Conservation (phyloP, 2,113 vertebrate genomes). For the Capra hircus region DNA sequence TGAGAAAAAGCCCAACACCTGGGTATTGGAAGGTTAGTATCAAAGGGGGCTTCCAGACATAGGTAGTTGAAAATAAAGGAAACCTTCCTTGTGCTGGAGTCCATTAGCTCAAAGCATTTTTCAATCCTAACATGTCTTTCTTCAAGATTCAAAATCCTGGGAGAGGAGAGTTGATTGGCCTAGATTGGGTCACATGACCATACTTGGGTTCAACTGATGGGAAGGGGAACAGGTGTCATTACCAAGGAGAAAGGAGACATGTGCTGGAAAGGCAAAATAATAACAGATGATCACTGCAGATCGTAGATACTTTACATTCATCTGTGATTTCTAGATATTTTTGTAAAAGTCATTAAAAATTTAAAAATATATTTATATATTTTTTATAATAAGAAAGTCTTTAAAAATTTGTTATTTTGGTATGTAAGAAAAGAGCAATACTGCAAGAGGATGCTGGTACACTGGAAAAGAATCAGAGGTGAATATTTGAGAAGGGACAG, state of each 20-base stretch:
- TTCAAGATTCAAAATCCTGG: neutral
- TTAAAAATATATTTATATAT: neutral
- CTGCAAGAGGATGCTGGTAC: neutral
- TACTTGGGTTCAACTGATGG: neutral
- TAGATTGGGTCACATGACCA: neutral
- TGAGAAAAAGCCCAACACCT: neutral
- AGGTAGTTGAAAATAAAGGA: neutral
- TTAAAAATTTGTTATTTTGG: neutral
- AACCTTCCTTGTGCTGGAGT: neutral
- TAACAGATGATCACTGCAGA: rapidly evolving
- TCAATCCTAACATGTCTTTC: neutral
- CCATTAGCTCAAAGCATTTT: neutral
- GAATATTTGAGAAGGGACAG: neutral
- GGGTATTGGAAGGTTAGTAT: neutral
- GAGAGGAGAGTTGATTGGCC: neutral
- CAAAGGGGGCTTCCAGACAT: neutral
- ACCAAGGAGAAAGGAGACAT: neutral
- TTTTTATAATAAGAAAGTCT: neutral
- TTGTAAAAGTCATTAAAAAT: neutral
- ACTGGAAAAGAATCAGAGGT: neutral
- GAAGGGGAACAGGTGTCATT: neutral
- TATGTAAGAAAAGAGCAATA: neutral
- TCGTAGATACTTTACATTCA: neutral
- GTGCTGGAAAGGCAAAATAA: neutral
- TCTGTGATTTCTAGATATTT: neutral